Percentiles rank a stretch among this genome's conserved stretches.
Conservation (phyloP, 2,113 vertebrate genomes). For the Neolamprologus brichardi region DNA sequence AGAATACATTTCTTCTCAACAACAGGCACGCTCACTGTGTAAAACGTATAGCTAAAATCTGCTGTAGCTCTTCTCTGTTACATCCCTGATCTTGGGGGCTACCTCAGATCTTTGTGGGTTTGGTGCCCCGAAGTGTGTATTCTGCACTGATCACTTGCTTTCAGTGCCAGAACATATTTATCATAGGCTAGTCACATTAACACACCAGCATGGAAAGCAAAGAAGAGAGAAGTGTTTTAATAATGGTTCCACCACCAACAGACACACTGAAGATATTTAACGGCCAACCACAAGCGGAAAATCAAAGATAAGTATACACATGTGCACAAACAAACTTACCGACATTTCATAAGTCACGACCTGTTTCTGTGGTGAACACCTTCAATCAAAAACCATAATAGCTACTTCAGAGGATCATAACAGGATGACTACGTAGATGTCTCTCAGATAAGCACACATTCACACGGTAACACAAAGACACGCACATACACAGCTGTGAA, state of each 20-base stretch:
- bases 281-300: neutral
- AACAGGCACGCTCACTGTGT: neutral
- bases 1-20: conserved; percentile 1
- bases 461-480: neutral
- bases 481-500: neutral
- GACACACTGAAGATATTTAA: neutral
- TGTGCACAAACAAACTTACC: neutral
- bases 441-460: neutral
- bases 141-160: neutral
- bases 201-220: neutral
- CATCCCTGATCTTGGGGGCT: neutral
- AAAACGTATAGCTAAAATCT: neutral
- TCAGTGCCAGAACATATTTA: neutral
- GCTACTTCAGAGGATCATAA: conserved; percentile 4
- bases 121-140: neutral
- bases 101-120: neutral
- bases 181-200: neutral
- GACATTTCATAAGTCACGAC: conserved; percentile 44
- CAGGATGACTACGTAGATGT: neutral
- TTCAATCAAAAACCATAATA: conserved; percentile 12
- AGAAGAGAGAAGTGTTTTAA: neutral
- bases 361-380: conserved; percentile 25
- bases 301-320: neutral
- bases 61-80: neutral
- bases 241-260: neutral